Base-by-base conservation (phyloP, 2,888 invertebrate genomes). In the Deroplatys truncata region DNA sequence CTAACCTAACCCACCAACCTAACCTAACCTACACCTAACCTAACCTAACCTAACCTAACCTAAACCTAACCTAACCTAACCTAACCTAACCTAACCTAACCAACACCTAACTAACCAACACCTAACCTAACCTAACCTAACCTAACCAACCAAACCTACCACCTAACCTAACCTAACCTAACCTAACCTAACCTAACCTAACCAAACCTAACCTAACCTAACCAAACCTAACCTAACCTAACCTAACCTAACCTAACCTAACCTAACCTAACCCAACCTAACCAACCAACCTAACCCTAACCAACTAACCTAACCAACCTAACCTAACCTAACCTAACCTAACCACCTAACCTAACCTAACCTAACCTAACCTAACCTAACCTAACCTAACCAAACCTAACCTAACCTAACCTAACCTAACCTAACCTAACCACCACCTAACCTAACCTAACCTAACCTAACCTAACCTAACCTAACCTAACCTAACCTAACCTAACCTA, bases 21-120 rank as follows among this genome's bases (percentile, higher is more conserved):
- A 84, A 88, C 43, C 43, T 43, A 84, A 84, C 88, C 43, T 88
- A 88, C n/a, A 88, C 88, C 84, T 35, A 88, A 88, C 88, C 43
- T 88, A 88, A 88, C 88, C 49, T 84, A 88, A 84, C 49, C 35
- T 31, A 88, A 82, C 83, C 88, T 43, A 35, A 88, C 35, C 88
- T 84, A n/a, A 84, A 88, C 88, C 84, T 88, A 88, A 88, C 84
- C 49, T 84, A 49, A 84, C 84, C 88, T 84, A 84, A 88, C 84
- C 84, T 84, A 88, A 85, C 85, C 49, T 88, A 83, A 88, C 88
- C 84, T 88, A 88, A 88, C 88, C 84, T 88, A 88, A 83, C 88
- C 5, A 31, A n/a, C n/a, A 31, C 31, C 31, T 31, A 31, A 31
- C 31, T 5, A 4, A 31, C 2, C 31, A 2, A 4, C 2, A 31